Evolutionary conservation across 2,888 invertebrate species (phyloP).

Genomic region (Ecliptopera silaceata): DNA sequence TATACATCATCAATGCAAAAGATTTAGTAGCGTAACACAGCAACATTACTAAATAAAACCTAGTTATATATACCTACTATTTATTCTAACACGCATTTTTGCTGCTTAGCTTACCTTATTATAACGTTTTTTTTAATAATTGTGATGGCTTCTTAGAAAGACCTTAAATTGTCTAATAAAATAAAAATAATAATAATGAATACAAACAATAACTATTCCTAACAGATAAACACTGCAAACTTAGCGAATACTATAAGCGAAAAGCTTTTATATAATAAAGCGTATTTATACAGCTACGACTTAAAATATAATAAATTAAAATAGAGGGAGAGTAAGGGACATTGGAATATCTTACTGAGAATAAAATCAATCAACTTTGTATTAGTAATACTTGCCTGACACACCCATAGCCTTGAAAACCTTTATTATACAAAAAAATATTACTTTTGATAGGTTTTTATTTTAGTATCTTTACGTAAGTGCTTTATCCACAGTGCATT

Average conservation of each 20-base stretch:
- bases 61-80: conserved; percentile 54
- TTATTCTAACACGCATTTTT: conserved; percentile 69
- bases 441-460: conserved; percentile 33
- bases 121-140: conserved; percentile 62
- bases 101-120: conserved; percentile 52
- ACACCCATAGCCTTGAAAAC: conserved; percentile 38
- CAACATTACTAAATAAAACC: conserved; percentile 71
- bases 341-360: conserved; percentile 53
- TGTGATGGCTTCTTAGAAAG: conserved; percentile 76
- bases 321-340: conserved; percentile 59
- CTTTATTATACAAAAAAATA: conserved; percentile 40
- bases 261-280: conserved; percentile 59
- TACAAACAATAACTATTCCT: conserved; percentile 67
- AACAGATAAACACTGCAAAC: conserved; percentile 61
- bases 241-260: conserved; percentile 66
- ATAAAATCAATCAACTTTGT: conserved; percentile 42
- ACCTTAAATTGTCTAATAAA: conserved; percentile 73
- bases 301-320: conserved; percentile 60
- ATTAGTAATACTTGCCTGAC: conserved; percentile 47
- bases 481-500: conserved; percentile 71
- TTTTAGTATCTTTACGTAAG: conserved; percentile 41
- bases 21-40: conserved; percentile 65
- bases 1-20: conserved; percentile 56
- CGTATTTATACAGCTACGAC: conserved; percentile 73
- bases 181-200: conserved; percentile 63